phyloP scores from a whole-genome alignment of 1,140 invertebrate species.

The Nylanderia fulva region DNA sequence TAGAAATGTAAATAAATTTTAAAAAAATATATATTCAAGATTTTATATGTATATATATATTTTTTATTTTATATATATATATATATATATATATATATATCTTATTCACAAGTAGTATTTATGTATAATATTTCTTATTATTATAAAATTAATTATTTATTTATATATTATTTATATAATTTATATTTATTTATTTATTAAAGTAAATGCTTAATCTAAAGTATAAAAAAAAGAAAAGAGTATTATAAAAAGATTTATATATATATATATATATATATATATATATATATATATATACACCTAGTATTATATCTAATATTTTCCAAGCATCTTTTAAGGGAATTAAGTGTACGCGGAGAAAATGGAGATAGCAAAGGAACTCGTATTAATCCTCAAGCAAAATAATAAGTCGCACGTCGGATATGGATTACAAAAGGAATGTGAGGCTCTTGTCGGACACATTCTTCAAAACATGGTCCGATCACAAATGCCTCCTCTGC shows the following conservation, averaged over 20 bases:
- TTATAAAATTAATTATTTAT: not conserved
- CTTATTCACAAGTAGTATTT: no score
- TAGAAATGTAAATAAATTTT: not conserved
- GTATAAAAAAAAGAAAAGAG: not conserved
- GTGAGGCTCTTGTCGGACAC: conserved; percentile 80
- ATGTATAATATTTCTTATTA: no score
- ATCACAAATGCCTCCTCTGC: conserved; percentile 78
- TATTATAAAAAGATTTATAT: no score
- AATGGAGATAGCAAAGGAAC: conserved; percentile 81
- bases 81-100: not conserved
- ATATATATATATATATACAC: no score
- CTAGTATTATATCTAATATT: not conserved
- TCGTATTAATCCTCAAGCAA: conserved; percentile 80
- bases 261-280: no score
- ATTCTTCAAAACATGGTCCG: conserved; percentile 83
- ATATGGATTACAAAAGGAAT: conserved; percentile 83
- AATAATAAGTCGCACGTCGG: conserved; percentile 78
- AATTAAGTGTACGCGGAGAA: conserved; percentile 8
- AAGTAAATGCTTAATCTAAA: not conserved
- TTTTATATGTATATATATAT: not conserved
- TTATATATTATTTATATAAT: conserved; percentile 9
- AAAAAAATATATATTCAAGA: not conserved
- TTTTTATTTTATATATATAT: not conserved
- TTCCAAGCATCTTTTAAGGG: conserved; percentile 12
- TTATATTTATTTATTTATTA: not conserved